phyloP scores from a whole-genome alignment of 2,113 vertebrate species.

The Ictalurus punctatus region DNA sequence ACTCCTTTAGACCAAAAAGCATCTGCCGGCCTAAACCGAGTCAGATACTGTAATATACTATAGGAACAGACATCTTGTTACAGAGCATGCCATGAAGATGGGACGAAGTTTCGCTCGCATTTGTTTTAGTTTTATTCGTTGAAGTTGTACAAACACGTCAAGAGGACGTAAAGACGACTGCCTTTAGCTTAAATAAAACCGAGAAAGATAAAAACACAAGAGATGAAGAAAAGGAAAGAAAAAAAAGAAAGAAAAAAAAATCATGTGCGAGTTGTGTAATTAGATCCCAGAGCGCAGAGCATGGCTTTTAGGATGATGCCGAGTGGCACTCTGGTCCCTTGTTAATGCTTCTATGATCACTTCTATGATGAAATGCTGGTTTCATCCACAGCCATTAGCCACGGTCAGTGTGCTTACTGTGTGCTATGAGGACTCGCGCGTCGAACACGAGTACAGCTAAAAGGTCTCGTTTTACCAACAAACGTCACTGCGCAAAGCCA shows the following conservation, averaged over 20 bases:
- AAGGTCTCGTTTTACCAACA: too few relatives aligned
- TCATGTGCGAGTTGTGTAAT: background rate
- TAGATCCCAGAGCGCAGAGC: background rate
- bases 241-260: too few relatives aligned
- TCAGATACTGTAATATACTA: background rate
- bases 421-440: background rate
- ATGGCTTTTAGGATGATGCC: background rate
- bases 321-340: background rate
- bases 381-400: constrained; percentile 7
- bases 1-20: background rate
- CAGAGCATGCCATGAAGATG: background rate
- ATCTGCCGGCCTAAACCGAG: background rate
- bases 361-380: background rate
- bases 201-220: background rate
- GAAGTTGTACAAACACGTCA: background rate
- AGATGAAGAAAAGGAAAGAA: background rate
- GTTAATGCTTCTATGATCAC: constrained; percentile 1
- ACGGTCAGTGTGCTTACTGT: background rate
- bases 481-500: too few relatives aligned
- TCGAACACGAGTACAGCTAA: too few relatives aligned
- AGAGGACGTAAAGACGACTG: background rate
- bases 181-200: background rate
- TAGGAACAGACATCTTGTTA: background rate
- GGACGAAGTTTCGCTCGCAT: background rate
- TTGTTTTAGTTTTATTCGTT: background rate